Conservation (phyloP, 2,113 vertebrate species). For the Eolophus roseicapilla region DNA sequence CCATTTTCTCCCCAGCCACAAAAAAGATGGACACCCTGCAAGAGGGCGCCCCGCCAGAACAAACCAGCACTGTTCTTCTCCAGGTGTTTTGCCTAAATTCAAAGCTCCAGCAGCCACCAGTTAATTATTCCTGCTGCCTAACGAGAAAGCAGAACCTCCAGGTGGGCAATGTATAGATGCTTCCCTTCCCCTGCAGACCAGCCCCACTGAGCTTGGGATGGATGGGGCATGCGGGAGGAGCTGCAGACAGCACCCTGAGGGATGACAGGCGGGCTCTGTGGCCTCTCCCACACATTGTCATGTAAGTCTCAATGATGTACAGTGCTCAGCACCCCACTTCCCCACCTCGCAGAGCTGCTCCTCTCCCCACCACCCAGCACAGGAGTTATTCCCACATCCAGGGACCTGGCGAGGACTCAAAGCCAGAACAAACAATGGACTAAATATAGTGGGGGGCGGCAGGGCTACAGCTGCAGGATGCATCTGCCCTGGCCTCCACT, state of each 20-base stretch:
- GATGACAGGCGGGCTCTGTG: accelerated
- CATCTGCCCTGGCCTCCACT: background rate
- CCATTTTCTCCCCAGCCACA: background rate
- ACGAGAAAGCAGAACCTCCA: accelerated
- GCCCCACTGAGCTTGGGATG: background rate
- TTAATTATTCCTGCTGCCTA: background rate
- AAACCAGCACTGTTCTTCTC: background rate
- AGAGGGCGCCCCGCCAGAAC: background rate
- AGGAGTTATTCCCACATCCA: background rate
- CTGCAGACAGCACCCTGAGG: background rate
- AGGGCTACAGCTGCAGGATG: constrained; percentile 59
- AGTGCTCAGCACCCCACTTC: background rate
- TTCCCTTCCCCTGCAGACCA: background rate
- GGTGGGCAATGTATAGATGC: background rate
- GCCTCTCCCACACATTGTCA: background rate
- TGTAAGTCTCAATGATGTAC: accelerated
- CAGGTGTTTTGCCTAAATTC: constrained; percentile 3
- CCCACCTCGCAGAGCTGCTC: accelerated
- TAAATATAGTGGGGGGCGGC: constrained; percentile 6
- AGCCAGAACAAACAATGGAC: constrained; percentile 46
- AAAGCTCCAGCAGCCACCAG: accelerated
- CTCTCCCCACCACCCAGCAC: background rate
- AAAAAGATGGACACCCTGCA: background rate
- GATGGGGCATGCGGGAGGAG: background rate
- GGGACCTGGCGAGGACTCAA: background rate